Percentiles rank a stretch among this genome's conserved stretches.
phyloP scores from a whole-genome alignment of 1,140 invertebrate species.

The Eumeta japonica region DNA sequence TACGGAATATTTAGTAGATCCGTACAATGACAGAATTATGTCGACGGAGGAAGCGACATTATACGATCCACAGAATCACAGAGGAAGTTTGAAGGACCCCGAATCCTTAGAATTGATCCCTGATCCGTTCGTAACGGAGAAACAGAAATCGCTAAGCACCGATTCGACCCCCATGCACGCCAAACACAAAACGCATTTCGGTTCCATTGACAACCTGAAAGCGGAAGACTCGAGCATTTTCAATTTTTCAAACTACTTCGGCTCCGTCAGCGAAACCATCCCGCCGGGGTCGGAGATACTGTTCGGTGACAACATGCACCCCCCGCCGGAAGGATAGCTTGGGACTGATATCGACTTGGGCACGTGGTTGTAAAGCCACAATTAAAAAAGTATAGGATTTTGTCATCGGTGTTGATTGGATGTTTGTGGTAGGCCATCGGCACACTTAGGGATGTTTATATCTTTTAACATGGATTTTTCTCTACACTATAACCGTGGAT shows the following conservation, averaged over 20 bases:
- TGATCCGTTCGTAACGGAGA: no score
- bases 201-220: slow-evolving; percentile 47
- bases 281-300: slow-evolving; percentile 61
- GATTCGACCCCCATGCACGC: slow-evolving; percentile 44
- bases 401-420: no score
- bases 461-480: no score
- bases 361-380: slow-evolving; percentile 44
- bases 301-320: slow-evolving; percentile 47
- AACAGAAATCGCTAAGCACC: slow-evolving; percentile 47
- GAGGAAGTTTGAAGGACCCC: slow-evolving; percentile 11
- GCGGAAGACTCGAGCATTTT: slow-evolving; percentile 42
- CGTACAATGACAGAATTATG: slow-evolving; percentile 48
- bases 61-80: no score
- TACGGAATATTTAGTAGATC: slow-evolving; percentile 56
- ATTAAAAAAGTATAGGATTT: no score
- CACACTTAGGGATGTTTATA: no score
- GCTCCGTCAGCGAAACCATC: slow-evolving; percentile 46
- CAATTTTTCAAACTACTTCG: slow-evolving; percentile 61
- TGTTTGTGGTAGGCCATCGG: no score
- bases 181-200: slow-evolving; percentile 36
- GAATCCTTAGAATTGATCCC: no score
- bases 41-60: slow-evolving; percentile 27
- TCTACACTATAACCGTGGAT: no score
- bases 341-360: slow-evolving; percentile 18
- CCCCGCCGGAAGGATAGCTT: slow-evolving; percentile 45